These are phyloP conservation scores for Spodoptera frugiperda DNA, from an alignment of 1,140 invertebrate genomes.

Conservation along the genomic window DNA sequence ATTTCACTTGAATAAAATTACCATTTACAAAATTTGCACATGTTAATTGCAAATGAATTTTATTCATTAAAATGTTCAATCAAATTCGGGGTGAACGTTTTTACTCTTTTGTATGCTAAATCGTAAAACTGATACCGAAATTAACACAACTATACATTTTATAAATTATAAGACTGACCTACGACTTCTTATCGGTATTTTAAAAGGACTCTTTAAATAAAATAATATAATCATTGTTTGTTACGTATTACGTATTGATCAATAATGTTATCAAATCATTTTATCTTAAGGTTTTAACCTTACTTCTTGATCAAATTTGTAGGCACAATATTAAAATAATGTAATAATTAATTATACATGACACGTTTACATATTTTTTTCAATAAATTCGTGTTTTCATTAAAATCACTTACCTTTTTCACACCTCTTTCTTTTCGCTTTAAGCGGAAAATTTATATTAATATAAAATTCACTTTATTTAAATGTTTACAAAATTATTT, in stretches of 20 bases:
- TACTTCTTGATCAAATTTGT: neutral
- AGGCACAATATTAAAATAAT: neutral
- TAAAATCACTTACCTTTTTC: conserved; percentile 15
- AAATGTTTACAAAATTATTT: conserved; percentile 3
- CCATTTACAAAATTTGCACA: conserved; percentile 5
- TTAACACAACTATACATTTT: conserved; percentile 5
- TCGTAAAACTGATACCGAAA: neutral
- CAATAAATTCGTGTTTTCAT: too few species aligned
- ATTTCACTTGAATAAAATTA: too few species aligned
- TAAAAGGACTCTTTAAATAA: neutral
- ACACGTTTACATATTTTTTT: too few species aligned
- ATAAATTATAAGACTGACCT: conserved; percentile 4
- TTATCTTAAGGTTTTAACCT: neutral
- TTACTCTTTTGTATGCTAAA: conserved; percentile 33
- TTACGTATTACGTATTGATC: neutral
- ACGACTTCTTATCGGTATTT: conserved; percentile 14
- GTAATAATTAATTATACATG: too few species aligned
- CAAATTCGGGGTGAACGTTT: conserved; percentile 32
- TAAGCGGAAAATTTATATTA: neutral
- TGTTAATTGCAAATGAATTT: conserved; percentile 8
- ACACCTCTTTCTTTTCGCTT: conserved; percentile 3
- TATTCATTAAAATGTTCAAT: neutral
- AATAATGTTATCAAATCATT: conserved; percentile 27
- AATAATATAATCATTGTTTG: neutral
- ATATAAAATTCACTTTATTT: conserved; percentile 11